phyloP scores from a whole-genome alignment of 2,797 vertebrate species.

The Amphiprion clarkii region DNA sequence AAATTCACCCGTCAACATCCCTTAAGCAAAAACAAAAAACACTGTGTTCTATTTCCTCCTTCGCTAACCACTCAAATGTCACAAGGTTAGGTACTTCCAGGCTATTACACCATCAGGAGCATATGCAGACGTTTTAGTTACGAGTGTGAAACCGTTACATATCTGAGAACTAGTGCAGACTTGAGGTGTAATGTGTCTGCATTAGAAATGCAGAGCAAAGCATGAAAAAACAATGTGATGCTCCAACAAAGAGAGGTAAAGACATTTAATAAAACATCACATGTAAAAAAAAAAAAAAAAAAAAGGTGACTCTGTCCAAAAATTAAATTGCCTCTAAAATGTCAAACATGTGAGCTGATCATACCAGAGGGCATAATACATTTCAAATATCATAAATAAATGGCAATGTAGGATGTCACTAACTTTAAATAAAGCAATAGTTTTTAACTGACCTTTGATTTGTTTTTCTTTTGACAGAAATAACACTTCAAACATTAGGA shows the following conservation, averaged over 20 bases:
- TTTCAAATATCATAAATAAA: slow-evolving; percentile 39
- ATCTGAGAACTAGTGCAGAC: slow-evolving; percentile 7
- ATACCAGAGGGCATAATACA: slow-evolving; percentile 9
- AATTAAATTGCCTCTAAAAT: slow-evolving; percentile 50
- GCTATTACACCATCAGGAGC: slow-evolving; percentile 1
- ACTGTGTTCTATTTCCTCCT: slow-evolving; percentile 20
- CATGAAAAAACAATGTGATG: not conserved
- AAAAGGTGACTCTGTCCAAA: slow-evolving; percentile 2
- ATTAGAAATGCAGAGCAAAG: not conserved
- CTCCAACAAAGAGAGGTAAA: not conserved
- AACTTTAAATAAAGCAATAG: slow-evolving; percentile 21
- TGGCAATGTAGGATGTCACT: slow-evolving; percentile 2
- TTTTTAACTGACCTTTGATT: slow-evolving; percentile 47
- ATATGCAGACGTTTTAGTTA: slow-evolving; percentile 9
- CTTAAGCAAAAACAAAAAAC: not conserved
- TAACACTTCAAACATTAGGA: slow-evolving; percentile 29
- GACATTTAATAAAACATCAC: slow-evolving; percentile 32
- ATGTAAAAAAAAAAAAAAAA: slow-evolving; percentile 8
- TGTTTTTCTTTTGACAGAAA: slow-evolving; percentile 21
- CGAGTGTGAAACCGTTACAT: slow-evolving; percentile 20
- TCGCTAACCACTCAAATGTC: slow-evolving; percentile 16
- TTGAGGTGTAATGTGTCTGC: slow-evolving; percentile 1
- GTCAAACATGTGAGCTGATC: slow-evolving; percentile 41
- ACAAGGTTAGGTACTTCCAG: slow-evolving; percentile 19
- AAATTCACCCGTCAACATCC: slow-evolving; percentile 18